These are phyloP conservation scores for Oedothorax gibbosus DNA, from an alignment of 1,140 invertebrate species.

Conservation along the genomic window DNA sequence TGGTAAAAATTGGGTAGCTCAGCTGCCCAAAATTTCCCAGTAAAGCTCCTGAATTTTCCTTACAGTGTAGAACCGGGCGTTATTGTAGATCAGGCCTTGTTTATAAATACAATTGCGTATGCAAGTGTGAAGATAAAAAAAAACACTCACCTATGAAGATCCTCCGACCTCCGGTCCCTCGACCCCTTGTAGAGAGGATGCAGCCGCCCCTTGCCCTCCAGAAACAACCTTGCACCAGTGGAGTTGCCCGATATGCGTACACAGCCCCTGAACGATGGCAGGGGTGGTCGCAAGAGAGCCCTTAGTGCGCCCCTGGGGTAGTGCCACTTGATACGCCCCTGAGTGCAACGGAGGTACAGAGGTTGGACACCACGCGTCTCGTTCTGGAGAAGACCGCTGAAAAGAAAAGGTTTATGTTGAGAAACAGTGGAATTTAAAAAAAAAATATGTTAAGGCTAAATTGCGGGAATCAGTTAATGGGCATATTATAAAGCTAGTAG, in stretches of 20 bases:
- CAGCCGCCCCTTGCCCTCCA: conserved; percentile 77
- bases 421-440: too few relatives aligned
- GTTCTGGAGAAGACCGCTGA: conserved; percentile 19
- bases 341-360: conserved; percentile 80
- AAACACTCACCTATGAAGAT: background rate
- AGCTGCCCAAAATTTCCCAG: too few relatives aligned
- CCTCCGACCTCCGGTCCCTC: conserved; percentile 64
- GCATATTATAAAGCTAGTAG: too few relatives aligned
- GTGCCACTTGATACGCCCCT: conserved; percentile 78
- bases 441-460: too few relatives aligned
- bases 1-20: too few relatives aligned
- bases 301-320: conserved; percentile 81
- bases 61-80: too few relatives aligned
- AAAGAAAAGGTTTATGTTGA: background rate
- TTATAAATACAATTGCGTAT: too few relatives aligned
- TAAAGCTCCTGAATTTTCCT: too few relatives aligned
- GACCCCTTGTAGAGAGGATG: conserved; percentile 73
- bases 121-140: too few relatives aligned
- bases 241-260: conserved; percentile 71
- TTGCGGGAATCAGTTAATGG: too few relatives aligned
- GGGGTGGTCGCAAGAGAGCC: conserved; percentile 73
- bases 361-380: conserved; percentile 76
- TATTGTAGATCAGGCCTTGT: too few relatives aligned
- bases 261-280: conserved; percentile 77
- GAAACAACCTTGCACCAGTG: conserved; percentile 76